These are phyloP conservation scores for Actinemys pallida DNA, from an alignment of 2,113 vertebrate species.

Conservation along the genomic window DNA sequence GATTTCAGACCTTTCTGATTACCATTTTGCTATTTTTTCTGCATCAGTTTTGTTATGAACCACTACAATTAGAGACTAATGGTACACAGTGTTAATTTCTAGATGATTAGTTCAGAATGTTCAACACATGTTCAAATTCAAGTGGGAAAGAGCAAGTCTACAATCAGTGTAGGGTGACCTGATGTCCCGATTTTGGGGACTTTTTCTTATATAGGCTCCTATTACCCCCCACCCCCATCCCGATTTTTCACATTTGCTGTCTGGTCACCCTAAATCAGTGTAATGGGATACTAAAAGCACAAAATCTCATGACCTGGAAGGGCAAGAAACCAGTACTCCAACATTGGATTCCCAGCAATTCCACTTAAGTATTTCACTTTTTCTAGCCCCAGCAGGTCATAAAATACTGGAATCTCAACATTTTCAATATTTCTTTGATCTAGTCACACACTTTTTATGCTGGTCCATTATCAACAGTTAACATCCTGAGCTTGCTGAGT, in stretches of 20 bases:
- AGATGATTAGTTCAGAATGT: neutral
- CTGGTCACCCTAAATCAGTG: neutral
- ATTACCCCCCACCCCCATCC: no score
- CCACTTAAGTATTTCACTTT: accelerated
- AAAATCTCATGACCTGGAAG: neutral
- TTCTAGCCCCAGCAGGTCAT: neutral
- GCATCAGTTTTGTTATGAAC: conserved; percentile 7
- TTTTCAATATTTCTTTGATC: accelerated
- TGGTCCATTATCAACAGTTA: accelerated
- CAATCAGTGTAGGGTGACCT: neutral
- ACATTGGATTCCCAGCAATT: accelerated
- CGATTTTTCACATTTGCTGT: no score
- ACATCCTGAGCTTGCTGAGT: neutral
- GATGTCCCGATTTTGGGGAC: no score
- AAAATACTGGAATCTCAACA: neutral
- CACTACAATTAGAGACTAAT: neutral
- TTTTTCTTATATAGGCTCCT: no score
- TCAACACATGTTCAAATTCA: neutral
- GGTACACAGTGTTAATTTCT: neutral
- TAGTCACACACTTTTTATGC: neutral
- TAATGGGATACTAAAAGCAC: accelerated
- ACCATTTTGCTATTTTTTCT: conserved; percentile 22
- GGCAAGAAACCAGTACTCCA: neutral
- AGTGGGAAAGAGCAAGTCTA: neutral
- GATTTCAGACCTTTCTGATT: neutral